Percentiles rank a stretch among this genome's conserved stretches.
Evolutionary conservation across 2,888 invertebrate species (phyloP).

Genomic region (Drosophila meridionalis): DNA sequence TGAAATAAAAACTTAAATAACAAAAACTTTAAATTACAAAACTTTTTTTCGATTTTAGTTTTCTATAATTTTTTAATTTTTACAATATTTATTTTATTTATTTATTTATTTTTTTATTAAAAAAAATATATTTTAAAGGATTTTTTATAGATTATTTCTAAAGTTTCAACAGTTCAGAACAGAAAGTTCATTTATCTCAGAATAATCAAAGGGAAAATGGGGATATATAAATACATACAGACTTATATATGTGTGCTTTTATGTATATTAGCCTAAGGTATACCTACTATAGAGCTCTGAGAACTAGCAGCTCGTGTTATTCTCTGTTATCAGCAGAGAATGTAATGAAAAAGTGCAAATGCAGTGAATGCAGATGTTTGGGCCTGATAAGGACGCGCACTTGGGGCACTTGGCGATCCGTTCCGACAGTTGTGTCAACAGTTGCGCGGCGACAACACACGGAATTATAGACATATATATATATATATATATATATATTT

Average conservation of each 20-base stretch:
- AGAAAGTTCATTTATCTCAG: not conserved
- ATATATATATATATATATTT: not conserved
- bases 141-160: not conserved
- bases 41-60: too few relatives aligned
- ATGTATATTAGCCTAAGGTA: not conserved
- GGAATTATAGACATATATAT: not conserved
- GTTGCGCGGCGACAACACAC: conserved; percentile 29
- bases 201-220: conserved; percentile 11
- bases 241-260: not conserved
- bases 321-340: conserved; percentile 54
- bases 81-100: too few relatives aligned
- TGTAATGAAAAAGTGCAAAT: conserved; percentile 59
- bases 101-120: too few relatives aligned
- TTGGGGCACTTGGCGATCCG: conserved; percentile 38
- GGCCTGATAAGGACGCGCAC: conserved; percentile 53
- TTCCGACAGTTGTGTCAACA: conserved; percentile 48
- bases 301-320: conserved; percentile 6
- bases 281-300: conserved; percentile 9
- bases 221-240: not conserved
- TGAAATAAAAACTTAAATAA: too few relatives aligned
- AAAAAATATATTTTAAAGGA: not conserved
- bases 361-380: conserved; percentile 66
- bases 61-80: too few relatives aligned
- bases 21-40: too few relatives aligned
- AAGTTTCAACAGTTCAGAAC: not conserved